Conservation (phyloP, 2,113 vertebrate species). For the Elephas maximus region DNA sequence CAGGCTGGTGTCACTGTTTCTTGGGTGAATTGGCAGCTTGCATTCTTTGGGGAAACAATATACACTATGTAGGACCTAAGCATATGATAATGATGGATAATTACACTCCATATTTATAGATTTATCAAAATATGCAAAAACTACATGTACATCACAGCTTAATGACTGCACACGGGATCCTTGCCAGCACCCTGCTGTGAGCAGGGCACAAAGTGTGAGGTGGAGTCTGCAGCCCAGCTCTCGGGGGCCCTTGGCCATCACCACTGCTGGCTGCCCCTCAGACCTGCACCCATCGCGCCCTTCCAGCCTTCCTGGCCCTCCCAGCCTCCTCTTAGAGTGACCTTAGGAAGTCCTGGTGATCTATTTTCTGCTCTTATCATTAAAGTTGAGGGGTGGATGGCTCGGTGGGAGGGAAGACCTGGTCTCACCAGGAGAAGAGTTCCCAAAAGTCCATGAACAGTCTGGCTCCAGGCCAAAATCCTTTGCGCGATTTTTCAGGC, state of each 20-base stretch:
- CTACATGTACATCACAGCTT: background rate
- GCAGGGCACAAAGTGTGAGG: background rate
- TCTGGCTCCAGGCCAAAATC: no score
- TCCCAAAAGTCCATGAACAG: no score
- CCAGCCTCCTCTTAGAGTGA: background rate
- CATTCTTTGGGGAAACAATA: background rate
- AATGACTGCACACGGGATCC: background rate
- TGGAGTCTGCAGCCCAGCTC: background rate
- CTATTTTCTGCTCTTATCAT: no score
- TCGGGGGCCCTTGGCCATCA: no score
- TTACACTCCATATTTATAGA: background rate
- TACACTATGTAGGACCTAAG: background rate
- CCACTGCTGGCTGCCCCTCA: rapidly evolving
- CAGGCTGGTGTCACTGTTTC: background rate
- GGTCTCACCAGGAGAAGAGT: no score
- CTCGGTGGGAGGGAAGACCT: no score
- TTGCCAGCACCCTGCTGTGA: background rate
- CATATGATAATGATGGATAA: background rate
- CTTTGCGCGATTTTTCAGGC: no score
- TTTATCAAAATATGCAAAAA: background rate
- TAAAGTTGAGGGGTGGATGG: no score
- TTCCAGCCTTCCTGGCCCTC: background rate
- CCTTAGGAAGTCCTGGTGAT: no score
- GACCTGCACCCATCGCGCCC: background rate
- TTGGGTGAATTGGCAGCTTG: background rate